Conservation (phyloP, 2,888 invertebrate species). For the Myathropa florea region DNA sequence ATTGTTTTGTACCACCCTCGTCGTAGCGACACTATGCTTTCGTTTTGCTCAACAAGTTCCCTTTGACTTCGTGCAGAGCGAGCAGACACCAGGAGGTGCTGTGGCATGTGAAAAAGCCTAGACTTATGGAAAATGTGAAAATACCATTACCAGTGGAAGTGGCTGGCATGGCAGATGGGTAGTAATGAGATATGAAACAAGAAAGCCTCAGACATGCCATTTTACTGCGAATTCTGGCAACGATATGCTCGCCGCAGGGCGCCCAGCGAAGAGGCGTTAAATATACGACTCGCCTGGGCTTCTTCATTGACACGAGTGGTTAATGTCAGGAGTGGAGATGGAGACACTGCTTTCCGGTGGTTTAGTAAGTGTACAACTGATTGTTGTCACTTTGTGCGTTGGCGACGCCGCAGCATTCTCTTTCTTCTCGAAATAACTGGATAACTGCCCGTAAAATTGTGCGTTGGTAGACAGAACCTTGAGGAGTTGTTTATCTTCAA, state of each 20-base stretch:
- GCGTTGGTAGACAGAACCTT: too few species aligned
- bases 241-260: background rate
- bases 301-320: background rate
- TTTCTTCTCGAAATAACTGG: background rate
- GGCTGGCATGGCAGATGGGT: conserved; percentile 49
- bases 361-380: background rate
- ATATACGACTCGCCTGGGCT: background rate
- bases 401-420: background rate
- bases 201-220: background rate
- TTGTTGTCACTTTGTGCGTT: background rate
- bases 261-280: background rate
- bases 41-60: conserved; percentile 46
- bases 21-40: background rate
- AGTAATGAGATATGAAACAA: conserved; percentile 59
- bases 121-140: conserved; percentile 49
- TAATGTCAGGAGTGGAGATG: background rate
- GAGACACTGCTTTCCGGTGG: background rate
- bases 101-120: conserved; percentile 3
- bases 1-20: background rate
- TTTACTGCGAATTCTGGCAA: conserved; percentile 14
- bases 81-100: background rate
- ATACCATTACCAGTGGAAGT: conserved; percentile 52
- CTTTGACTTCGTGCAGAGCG: conserved; percentile 8
- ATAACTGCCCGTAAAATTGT: background rate
- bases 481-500: too few species aligned